These are phyloP conservation scores for Rhopalosiphum maidis DNA, from an alignment of 1,140 invertebrate genomes.

Conservation along the genomic window DNA sequence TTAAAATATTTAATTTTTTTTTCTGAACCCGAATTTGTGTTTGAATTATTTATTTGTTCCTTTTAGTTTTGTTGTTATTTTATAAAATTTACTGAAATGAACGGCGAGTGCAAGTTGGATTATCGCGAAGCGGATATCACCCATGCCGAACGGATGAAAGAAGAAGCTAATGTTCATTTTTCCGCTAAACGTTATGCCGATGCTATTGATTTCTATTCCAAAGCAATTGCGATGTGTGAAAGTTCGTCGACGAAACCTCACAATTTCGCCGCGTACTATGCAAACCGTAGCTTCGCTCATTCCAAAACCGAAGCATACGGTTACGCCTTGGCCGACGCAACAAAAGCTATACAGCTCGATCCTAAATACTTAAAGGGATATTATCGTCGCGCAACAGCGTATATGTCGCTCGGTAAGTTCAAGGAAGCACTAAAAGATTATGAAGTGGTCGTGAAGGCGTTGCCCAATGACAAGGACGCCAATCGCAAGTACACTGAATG, in stretches of 20 bases:
- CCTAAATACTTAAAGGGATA: conserved; percentile 91
- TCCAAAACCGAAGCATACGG: conserved; percentile 92
- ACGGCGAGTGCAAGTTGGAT: conserved; percentile 48
- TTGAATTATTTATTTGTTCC: conserved; percentile 11
- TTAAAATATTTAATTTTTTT: neutral
- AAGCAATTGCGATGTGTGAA: conserved; percentile 89
- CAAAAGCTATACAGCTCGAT: conserved; percentile 89
- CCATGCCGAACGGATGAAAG: conserved; percentile 44
- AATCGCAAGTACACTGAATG: conserved; percentile 93
- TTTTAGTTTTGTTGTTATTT: neutral
- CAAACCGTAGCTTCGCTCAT: conserved; percentile 95
- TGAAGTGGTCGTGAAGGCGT: conserved; percentile 89
- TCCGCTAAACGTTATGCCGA: conserved; percentile 87
- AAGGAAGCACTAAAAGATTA: conserved; percentile 96
- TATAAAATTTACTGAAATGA: conserved; percentile 12
- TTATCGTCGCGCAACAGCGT: conserved; percentile 92
- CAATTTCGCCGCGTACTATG: conserved; percentile 83
- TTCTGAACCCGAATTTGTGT: neutral
- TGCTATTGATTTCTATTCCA: conserved; percentile 88
- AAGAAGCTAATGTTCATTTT: conserved; percentile 62
- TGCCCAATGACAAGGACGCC: conserved; percentile 94
- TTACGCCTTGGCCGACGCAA: conserved; percentile 89
- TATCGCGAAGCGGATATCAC: conserved; percentile 50
- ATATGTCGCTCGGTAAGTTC: conserved; percentile 98
- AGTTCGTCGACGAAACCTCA: conserved; percentile 68